Base-by-base conservation (phyloP, 2,888 invertebrate genomes). In the Nomada ruficornis region DNA sequence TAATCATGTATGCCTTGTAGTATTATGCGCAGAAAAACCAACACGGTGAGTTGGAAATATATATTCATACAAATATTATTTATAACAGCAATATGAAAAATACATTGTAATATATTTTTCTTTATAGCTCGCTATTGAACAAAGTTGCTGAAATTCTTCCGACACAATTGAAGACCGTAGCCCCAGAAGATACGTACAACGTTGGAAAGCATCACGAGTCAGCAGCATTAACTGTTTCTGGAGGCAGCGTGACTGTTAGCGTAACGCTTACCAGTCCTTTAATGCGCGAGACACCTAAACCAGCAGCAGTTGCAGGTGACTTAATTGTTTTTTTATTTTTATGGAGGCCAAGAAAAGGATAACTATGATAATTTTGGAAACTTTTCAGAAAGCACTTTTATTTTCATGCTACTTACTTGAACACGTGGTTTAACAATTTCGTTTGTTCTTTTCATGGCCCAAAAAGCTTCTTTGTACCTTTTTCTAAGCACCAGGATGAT, bases 11-110 rank as follows among this genome's bases (percentile, higher is more conserved):
- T 97, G 98, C 89, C 95, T 99, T 83, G 99, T 99, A 54, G 98
- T 99, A 73, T 95, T 99, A 76, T 99, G 99, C 94, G 97, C 98
- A 77, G 98, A 98, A 94, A 98, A 98, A 89, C 99, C 99, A 80
- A 99, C 99, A 72, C 94, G 96, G 92, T 94, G 86, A 80, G 77
- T 76, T 67, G 50, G 0, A 68, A 62, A 10, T 54, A 60, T n/a
- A 15, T n/a, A 1, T 55, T 54, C n/a, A 9, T 2, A 2, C n/a
- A 13, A 47, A 59, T 65, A 29, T 13, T 36, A 7, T 29, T 7
- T 18, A 13, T 54, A 36, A 60, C 10, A 9, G 5, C 54, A 50
- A 2, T 36, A 9, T 7, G 59, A 9, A 50, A 47, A 47, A 54
- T 23, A 69, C 11, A 7, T 36, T 57, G 23, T 47, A 52, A 69